Evolutionary conservation across 2,888 invertebrate genomes (phyloP).

Genomic region (Nemapogon koenigi): DNA sequence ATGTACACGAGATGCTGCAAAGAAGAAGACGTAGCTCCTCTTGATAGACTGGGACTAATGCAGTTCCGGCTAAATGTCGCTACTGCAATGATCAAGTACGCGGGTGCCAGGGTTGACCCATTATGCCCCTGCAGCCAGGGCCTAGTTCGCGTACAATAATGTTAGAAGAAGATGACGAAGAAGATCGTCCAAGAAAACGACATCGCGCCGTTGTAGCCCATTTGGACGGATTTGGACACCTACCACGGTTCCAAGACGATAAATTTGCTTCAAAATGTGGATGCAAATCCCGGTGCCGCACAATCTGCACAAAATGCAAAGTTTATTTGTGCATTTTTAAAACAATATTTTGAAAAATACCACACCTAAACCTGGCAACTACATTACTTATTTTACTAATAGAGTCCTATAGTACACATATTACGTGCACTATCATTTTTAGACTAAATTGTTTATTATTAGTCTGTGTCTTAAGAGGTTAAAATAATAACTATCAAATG

Average conservation of each 20-base stretch:
- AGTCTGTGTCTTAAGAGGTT: no score
- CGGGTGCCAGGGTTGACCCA: constrained; percentile 7
- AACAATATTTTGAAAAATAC: neutral
- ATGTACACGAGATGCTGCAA: constrained; percentile 19
- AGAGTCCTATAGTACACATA: no score
- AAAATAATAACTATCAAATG: no score
- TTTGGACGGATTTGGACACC: constrained; percentile 17
- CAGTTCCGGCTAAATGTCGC: constrained; percentile 18
- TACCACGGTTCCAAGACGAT: constrained; percentile 15
- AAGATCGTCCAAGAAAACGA: constrained; percentile 14
- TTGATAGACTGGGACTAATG: constrained; percentile 18
- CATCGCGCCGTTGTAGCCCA: constrained; percentile 15
- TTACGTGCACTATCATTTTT: no score
- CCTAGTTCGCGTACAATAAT: constrained; percentile 2
- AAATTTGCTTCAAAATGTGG: constrained; percentile 16
- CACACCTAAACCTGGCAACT: neutral
- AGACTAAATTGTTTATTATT: no score
- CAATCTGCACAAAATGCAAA: neutral
- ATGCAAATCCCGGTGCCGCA: neutral
- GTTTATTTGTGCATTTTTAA: no score
- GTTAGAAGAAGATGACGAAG: constrained; percentile 4
- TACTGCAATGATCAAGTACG: constrained; percentile 15
- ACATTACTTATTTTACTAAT: no score
- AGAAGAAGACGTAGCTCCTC: constrained; percentile 15
- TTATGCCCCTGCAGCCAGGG: neutral